These are phyloP conservation scores for Mythimna loreyi DNA, from an alignment of 2,888 invertebrate species.

Conservation along the genomic window DNA sequence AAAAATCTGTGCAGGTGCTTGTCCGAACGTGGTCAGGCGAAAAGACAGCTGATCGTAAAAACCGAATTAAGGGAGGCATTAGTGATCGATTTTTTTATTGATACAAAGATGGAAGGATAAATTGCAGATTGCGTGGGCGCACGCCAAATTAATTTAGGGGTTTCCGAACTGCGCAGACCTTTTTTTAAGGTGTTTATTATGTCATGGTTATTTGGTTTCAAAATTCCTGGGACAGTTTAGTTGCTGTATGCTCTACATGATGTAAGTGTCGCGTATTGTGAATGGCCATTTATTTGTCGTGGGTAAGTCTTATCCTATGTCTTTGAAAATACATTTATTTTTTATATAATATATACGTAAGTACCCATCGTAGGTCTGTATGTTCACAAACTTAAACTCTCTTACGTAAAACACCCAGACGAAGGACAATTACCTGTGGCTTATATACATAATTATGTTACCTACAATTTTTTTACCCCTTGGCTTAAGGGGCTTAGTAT, in stretches of 20 bases:
- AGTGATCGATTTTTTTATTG: constrained; percentile 62
- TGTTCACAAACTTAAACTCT: no score
- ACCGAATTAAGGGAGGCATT: constrained; percentile 75
- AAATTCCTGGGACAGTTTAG: background rate
- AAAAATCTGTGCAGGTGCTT: constrained; percentile 89
- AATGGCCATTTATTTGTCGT: background rate
- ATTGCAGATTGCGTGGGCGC: constrained; percentile 47
- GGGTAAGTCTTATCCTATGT: no score
- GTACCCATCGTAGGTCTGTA: no score
- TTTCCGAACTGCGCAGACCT: background rate
- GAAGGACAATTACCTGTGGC: no score
- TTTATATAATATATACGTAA: no score
- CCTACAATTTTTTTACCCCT: no score
- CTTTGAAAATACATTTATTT: no score
- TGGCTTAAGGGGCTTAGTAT: no score
- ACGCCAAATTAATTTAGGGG: constrained; percentile 47
- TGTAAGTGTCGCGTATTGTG: background rate
- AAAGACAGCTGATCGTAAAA: constrained; percentile 84
- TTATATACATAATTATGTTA: no score
- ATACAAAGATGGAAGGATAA: constrained; percentile 41
- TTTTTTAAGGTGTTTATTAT: constrained; percentile 21
- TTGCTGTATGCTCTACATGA: background rate
- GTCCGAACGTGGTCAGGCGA: constrained; percentile 80
- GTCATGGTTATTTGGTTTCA: background rate
- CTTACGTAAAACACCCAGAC: no score